Evolutionary conservation across 2,888 invertebrate species (phyloP).

Genomic region (Corbicula japonica): DNA sequence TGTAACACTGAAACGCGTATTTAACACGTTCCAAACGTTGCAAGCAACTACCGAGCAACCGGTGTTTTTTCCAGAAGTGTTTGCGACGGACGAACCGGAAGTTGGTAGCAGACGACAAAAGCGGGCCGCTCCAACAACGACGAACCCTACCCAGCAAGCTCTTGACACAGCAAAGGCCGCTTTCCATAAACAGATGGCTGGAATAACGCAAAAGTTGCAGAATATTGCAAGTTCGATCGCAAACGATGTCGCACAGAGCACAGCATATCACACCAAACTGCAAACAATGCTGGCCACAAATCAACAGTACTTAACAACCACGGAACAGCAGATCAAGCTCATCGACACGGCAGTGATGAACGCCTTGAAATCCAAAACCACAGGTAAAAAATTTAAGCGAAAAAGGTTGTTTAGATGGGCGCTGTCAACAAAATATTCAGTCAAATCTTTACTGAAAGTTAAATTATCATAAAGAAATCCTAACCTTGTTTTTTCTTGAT

Average conservation of each 20-base stretch:
- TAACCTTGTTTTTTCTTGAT: too few species aligned
- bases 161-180: constrained; percentile 42
- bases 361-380: neutral
- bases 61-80: constrained; percentile 1
- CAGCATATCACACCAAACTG: constrained; percentile 28
- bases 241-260: constrained; percentile 16
- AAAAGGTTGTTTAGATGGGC: too few species aligned
- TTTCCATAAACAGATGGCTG: constrained; percentile 44
- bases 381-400: too few species aligned
- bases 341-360: constrained; percentile 20
- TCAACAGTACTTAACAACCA: constrained; percentile 26
- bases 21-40: constrained; percentile 6
- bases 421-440: too few species aligned
- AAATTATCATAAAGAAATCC: too few species aligned
- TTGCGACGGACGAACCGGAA: too few species aligned
- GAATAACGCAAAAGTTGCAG: constrained; percentile 32
- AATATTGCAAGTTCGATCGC: constrained; percentile 26
- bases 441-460: too few species aligned
- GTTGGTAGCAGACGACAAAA: constrained; percentile 13
- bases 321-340: constrained; percentile 34
- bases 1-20: constrained; percentile 21
- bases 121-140: constrained; percentile 31
- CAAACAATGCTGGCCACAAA: constrained; percentile 40
- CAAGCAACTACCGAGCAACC: constrained; percentile 2
- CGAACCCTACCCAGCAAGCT: constrained; percentile 20